Evolutionary conservation across 2,113 vertebrate genomes (phyloP).

Genomic region (Platichthys stellatus): DNA sequence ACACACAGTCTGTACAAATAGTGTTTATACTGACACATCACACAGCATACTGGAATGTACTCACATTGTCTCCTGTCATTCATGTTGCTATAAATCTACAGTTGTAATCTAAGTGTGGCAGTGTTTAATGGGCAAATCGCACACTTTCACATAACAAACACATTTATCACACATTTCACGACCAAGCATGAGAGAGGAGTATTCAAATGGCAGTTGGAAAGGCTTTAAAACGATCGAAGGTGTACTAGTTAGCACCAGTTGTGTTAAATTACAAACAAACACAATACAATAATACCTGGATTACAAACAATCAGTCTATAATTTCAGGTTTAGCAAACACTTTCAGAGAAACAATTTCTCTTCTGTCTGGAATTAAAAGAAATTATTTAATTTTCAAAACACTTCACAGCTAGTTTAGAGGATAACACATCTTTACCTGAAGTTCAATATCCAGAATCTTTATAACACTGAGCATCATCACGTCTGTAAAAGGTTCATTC

Average conservation of each 20-base stretch:
- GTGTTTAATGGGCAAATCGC: conserved; percentile 50
- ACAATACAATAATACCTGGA: conserved; percentile 35
- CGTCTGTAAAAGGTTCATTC: background rate
- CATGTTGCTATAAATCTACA: conserved; percentile 34
- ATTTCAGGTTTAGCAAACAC: conserved; percentile 24
- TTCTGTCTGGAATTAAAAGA: conserved; percentile 26
- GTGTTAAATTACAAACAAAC: conserved; percentile 55
- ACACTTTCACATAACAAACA: conserved; percentile 28
- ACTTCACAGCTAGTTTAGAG: conserved; percentile 2
- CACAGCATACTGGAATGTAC: conserved; percentile 43
- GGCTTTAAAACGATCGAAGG: conserved; percentile 45
- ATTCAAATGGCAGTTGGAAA: conserved; percentile 51
- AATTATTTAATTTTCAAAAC: conserved; percentile 13
- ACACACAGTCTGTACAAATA: conserved; percentile 36
- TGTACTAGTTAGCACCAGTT: conserved; percentile 69
- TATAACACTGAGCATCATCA: background rate
- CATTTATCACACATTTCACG: conserved; percentile 31
- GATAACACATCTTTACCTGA: conserved; percentile 14
- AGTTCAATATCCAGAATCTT: conserved; percentile 7
- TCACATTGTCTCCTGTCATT: conserved; percentile 4
- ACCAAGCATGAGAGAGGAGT: conserved; percentile 26
- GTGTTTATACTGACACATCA: conserved; percentile 18
- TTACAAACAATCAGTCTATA: conserved; percentile 29
- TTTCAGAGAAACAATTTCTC: conserved; percentile 2
- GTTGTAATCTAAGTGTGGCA: conserved; percentile 41